Base-by-base conservation (phyloP, 1,140 invertebrate genomes). In the Lasioglossum albipes region DNA sequence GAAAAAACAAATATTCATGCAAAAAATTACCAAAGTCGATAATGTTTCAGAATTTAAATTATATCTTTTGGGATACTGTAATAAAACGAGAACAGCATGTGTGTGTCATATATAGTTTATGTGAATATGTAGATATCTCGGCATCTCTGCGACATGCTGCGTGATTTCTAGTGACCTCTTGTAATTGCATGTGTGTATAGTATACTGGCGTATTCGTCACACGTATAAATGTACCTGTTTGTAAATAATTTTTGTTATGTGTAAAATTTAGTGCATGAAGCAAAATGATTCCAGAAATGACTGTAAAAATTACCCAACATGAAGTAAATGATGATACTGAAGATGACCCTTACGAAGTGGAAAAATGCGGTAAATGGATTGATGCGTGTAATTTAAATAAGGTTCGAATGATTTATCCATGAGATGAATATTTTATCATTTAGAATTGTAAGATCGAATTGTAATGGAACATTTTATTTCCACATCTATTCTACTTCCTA, bases 351-450 rank as follows among this genome's bases (percentile, higher is more conserved):
- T 95, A 94, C 80, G 94, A 96, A 89, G 87, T 94, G 54, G 87
- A 94, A 72, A 92, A 93, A 69, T 95, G 95, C 93, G 84, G 91
- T 36, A 85, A 94, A 70, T 98, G 97, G 97, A 96, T 97, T 69
- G 90, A 93, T 85, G 91, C 94, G 49, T 95, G 95, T 91, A 91
- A 94, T 75, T 96, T 95, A 88, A 90, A 94, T 89, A 96, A 95
- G 92, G 97, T 97, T 93, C 91, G 90, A 22, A 73, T 75, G 78
- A 83, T 80, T 85, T 79, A 62, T 72, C 66, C 86, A 82, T 82
- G 42, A 65, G 72, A 73, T 73, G 73, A 9, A 54, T 72, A n/a
- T 68, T n/a, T 66, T 57, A 62, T 59, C 27, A 66, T 62, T 62
- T 70, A 68, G 54, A 77, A 77, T 52, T 64, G 20, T 82, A 61